Conservation (phyloP, 2,888 invertebrate species). For the Microctonus aethiopoides region DNA sequence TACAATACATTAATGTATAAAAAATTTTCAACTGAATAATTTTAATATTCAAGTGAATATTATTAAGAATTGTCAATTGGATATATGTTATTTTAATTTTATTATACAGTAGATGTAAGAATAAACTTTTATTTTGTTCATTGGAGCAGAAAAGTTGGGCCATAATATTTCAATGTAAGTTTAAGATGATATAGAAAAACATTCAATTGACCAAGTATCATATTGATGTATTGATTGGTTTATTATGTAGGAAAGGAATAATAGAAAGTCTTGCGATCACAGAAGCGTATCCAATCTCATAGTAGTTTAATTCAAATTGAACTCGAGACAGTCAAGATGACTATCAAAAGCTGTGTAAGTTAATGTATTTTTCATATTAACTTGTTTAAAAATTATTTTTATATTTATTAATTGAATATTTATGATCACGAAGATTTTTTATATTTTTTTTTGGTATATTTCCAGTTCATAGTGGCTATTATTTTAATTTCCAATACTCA, state of each 20-base stretch:
- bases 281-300: constrained; percentile 36
- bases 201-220: constrained; percentile 17
- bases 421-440: constrained; percentile 1
- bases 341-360: constrained; percentile 50
- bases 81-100: background rate
- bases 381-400: constrained; percentile 3
- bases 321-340: constrained; percentile 48
- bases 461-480: constrained; percentile 18
- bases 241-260: constrained; percentile 33
- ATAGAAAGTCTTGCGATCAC: constrained; percentile 44
- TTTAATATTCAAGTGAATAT: too few species aligned
- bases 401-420: background rate
- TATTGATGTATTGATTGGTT: constrained; percentile 10
- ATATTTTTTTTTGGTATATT: background rate
- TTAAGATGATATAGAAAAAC: constrained; percentile 3
- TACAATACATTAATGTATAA: too few species aligned
- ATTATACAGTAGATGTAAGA: background rate
- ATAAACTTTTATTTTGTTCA: background rate
- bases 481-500: background rate
- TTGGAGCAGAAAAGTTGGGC: constrained; percentile 17
- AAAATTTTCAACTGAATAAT: too few species aligned
- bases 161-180: background rate
- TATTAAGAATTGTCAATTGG: too few species aligned
- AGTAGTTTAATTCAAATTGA: constrained; percentile 45
- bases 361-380: constrained; percentile 6